These are phyloP conservation scores for Arizona elegans DNA, from an alignment of 2,113 vertebrate genomes.

Conservation along the genomic window DNA sequence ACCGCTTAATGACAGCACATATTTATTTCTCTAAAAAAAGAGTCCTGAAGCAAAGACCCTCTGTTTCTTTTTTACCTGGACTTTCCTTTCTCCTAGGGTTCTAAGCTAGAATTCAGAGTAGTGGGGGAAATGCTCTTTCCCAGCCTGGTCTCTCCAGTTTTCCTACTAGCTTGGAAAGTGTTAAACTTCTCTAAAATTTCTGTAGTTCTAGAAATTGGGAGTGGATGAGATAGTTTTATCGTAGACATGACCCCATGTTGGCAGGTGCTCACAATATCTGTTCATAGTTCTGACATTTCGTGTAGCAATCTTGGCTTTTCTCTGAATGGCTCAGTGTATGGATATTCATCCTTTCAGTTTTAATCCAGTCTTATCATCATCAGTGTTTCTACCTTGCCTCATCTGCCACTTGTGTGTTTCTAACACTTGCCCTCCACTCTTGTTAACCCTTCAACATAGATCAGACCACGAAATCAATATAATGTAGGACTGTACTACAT, in stretches of 20 bases:
- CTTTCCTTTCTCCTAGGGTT: not conserved
- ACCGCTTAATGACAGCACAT: not conserved
- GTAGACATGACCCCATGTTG: not conserved
- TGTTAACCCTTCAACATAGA: not conserved
- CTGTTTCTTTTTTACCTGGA: not conserved
- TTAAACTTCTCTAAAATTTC: not conserved
- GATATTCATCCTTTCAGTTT: not conserved
- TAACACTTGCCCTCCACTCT: not conserved
- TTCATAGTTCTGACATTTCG: not conserved
- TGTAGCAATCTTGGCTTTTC: not conserved
- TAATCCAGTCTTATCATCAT: not conserved
- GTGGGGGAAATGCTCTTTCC: not conserved
- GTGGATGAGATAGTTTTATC: not conserved
- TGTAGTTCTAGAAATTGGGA: not conserved
- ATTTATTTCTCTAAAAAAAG: not conserved
- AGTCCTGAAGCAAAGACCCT: not conserved
- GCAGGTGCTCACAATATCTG: not conserved
- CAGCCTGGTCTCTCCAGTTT: not conserved
- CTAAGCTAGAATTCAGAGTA: not conserved
- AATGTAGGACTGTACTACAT: not conserved
- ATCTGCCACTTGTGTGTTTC: not conserved
- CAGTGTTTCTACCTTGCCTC: not conserved
- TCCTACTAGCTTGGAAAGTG: not conserved
- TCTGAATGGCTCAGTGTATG: not conserved
- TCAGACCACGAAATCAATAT: not conserved